These are phyloP conservation scores for Muntiacus muntjak DNA, from an alignment of 2,113 vertebrate species.

Conservation along the genomic window DNA sequence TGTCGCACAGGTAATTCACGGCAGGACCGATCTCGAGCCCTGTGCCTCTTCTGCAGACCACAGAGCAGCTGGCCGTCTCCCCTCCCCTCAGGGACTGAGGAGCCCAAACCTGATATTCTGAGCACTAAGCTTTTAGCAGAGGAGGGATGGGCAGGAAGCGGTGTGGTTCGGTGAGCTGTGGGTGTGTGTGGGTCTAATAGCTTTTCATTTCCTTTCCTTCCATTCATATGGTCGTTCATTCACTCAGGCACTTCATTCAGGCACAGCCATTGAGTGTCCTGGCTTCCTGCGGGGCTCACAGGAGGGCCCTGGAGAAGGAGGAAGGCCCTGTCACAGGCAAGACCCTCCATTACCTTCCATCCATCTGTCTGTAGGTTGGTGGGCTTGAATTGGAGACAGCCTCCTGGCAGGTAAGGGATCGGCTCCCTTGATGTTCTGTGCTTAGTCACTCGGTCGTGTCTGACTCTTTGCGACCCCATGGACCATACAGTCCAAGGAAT, in stretches of 20 bases:
- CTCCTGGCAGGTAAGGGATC: neutral
- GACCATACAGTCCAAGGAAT: neutral
- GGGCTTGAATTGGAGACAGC: neutral
- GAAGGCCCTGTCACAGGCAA: neutral
- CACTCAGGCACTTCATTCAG: slow-evolving; percentile 54
- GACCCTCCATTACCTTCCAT: neutral
- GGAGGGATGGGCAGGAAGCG: slow-evolving; percentile 53
- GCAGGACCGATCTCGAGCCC: neutral
- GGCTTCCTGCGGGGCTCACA: neutral
- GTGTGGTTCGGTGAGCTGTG: slow-evolving; percentile 60
- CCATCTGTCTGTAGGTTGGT: neutral
- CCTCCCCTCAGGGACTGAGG: neutral
- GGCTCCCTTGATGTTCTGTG: neutral
- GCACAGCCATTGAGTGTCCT: neutral
- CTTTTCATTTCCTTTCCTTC: slow-evolving; percentile 51
- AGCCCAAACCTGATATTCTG: slow-evolving; percentile 32
- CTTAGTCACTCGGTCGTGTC: neutral
- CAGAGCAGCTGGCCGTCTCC: neutral
- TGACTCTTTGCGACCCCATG: neutral
- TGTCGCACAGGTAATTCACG: slow-evolving; percentile 38
- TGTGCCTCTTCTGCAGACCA: slow-evolving; percentile 18
- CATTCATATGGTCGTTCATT: slow-evolving; percentile 57
- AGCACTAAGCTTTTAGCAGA: slow-evolving; percentile 61
- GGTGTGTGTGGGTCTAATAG: slow-evolving; percentile 48
- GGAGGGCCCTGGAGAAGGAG: neutral